Conservation (phyloP, 1,140 invertebrate species). For the Euglossa dilemma region DNA sequence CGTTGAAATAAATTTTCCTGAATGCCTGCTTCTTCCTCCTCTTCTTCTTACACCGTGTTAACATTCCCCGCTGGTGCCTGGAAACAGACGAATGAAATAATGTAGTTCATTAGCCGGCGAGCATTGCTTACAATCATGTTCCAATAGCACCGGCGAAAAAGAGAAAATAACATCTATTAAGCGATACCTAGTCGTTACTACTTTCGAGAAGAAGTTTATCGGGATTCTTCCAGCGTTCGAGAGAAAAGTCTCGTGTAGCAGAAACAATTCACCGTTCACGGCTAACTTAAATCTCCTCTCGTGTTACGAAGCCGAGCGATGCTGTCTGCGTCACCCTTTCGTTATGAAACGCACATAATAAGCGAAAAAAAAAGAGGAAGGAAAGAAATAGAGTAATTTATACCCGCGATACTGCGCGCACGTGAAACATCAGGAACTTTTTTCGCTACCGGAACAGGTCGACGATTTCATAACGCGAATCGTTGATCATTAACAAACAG, state of each 20-base stretch:
- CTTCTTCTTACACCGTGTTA: constrained; percentile 28
- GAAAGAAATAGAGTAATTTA: constrained; percentile 4
- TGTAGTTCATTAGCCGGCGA: constrained; percentile 30
- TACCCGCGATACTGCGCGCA: not conserved
- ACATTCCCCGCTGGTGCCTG: constrained; percentile 23
- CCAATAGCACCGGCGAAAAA: not conserved
- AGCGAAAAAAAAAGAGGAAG: no score
- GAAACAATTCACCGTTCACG: not conserved
- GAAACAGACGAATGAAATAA: constrained; percentile 30
- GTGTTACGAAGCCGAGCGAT: not conserved
- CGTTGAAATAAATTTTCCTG: constrained; percentile 45
- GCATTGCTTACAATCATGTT: not conserved
- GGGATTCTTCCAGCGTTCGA: not conserved
- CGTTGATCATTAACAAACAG: constrained; percentile 48
- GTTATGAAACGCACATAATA: not conserved
- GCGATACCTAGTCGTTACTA: constrained; percentile 12
- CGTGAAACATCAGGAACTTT: constrained; percentile 45
- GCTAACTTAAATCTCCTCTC: no score
- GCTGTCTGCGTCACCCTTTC: not conserved
- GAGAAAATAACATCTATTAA: not conserved
- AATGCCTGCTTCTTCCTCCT: constrained; percentile 22
- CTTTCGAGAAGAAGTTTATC: not conserved
- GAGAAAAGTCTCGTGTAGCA: not conserved
- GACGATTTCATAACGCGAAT: constrained; percentile 39
- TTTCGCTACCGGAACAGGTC: constrained; percentile 5